These are phyloP conservation scores for Lepidochrysops patricia DNA, from an alignment of 2,888 invertebrate genomes.

Conservation along the genomic window DNA sequence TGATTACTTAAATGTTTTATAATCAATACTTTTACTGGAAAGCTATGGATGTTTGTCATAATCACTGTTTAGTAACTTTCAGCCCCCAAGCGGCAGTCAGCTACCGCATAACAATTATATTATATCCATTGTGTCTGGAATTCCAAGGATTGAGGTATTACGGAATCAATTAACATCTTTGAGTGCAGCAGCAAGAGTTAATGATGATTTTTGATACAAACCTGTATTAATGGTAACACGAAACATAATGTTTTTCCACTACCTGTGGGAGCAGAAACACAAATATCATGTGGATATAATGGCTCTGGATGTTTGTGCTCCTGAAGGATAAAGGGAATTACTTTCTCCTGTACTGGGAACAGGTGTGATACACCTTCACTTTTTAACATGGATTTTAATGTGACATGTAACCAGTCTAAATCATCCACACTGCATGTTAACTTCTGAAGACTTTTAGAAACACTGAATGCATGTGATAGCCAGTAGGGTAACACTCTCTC, in stretches of 20 bases:
- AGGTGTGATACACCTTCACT: constrained; percentile 82
- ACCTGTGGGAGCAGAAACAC: constrained; percentile 97
- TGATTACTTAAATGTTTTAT: too few species aligned
- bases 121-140: too few species aligned
- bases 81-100: too few species aligned
- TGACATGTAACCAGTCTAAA: constrained; percentile 76
- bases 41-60: too few species aligned
- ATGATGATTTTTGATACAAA: constrained; percentile 34
- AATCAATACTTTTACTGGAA: too few species aligned
- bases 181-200: too few species aligned
- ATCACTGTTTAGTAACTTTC: too few species aligned
- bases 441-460: constrained; percentile 81
- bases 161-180: too few species aligned
- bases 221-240: constrained; percentile 92
- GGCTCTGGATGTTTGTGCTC: constrained; percentile 74
- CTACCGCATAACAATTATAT: too few species aligned
- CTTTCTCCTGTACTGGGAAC: constrained; percentile 89
- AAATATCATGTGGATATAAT: constrained; percentile 89
- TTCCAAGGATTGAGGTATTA: too few species aligned
- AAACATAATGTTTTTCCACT: constrained; percentile 98
- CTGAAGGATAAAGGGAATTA: constrained; percentile 84
- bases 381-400: constrained; percentile 76
- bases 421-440: constrained; percentile 69
- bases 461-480: constrained; percentile 85
- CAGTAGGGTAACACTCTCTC: constrained; percentile 89